Conservation (phyloP, 2,113 vertebrate species). For the Clarias macrocephalus region DNA sequence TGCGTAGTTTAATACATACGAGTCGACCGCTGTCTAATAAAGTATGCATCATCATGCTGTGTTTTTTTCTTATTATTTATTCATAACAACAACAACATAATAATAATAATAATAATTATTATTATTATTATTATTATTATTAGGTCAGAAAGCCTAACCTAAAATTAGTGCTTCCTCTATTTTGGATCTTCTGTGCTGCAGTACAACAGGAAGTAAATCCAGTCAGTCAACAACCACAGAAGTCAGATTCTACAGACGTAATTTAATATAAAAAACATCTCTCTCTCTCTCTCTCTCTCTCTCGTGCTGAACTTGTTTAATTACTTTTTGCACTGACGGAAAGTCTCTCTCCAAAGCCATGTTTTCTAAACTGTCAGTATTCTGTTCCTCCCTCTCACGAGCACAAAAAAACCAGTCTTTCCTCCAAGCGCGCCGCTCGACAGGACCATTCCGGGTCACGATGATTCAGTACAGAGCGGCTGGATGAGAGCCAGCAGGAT, state of each 20-base stretch:
- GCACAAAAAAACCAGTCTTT: constrained; percentile 44
- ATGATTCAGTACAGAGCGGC: constrained; percentile 16
- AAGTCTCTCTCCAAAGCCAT: not conserved
- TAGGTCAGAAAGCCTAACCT: not conserved
- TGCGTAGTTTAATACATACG: not conserved
- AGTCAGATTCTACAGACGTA: not conserved
- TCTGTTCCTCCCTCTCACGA: not conserved
- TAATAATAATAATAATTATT: not conserved
- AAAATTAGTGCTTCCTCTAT: not conserved
- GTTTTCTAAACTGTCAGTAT: not conserved
- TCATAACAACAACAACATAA: too few species aligned
- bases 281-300: not conserved
- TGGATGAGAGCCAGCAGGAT: constrained; percentile 45
- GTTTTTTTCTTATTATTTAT: not conserved
- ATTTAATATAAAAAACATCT: not conserved
- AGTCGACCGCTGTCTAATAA: not conserved
- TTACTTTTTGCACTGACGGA: not conserved
- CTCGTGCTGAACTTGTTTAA: not conserved
- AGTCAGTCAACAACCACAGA: not conserved
- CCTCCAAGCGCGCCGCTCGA: constrained; percentile 39
- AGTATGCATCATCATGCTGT: not conserved
- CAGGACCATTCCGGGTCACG: constrained; percentile 49
- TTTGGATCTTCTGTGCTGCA: not conserved
- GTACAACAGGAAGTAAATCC: not conserved
- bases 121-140: not conserved